Evolutionary conservation across 1,140 invertebrate species (phyloP), one percentile per base, ranked within the genome.

Genomic region (Solenopsis invicta): DNA sequence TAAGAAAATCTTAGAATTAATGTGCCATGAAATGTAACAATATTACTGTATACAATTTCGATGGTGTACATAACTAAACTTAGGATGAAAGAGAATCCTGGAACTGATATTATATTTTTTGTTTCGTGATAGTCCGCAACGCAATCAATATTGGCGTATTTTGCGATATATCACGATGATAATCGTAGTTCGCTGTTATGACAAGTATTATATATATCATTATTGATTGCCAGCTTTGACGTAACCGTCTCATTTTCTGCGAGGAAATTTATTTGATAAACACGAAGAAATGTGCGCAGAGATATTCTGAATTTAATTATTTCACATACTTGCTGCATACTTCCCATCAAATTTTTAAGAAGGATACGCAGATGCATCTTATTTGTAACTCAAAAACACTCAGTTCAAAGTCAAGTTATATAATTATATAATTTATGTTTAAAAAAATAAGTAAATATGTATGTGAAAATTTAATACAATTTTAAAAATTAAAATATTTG

Each of bases 181-280:
- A 54, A 54, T 74, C 50, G 29, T 21, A 13, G 21, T 48, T 71
- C 12, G 10, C 48, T 54, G 24, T 54, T 54, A 34, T 74, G 18
- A 52, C 29, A 74, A 34, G 18, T 56, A 52, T 64, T 64, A 64
- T 34, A 62, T 16, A 37, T 66, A 66, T 62, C 29, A 18, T 4
- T 66, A 66, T 74, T 54, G 71, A 74, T 74, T 74, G 48, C 69
- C 16, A 54, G 48, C 48, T 52, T 34, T 37, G 50, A 74, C 10
- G 5, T 54, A 52, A 50, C 1, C 8, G 16, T 21, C 18, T 54
- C 16, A 0, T 54, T 54, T 54, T 29, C 8, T 74, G 29, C 4
- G 5, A 64, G 2, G 2, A 16, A 75, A 77, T 75, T 59, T 59
- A 12, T 62, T 62, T 45, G 37, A 45, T 59, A 75, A 56, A 21